Percentiles rank a stretch among this genome's conserved stretches.
Conservation (phyloP, 1,140 invertebrate species). For the Diuraphis noxia region DNA sequence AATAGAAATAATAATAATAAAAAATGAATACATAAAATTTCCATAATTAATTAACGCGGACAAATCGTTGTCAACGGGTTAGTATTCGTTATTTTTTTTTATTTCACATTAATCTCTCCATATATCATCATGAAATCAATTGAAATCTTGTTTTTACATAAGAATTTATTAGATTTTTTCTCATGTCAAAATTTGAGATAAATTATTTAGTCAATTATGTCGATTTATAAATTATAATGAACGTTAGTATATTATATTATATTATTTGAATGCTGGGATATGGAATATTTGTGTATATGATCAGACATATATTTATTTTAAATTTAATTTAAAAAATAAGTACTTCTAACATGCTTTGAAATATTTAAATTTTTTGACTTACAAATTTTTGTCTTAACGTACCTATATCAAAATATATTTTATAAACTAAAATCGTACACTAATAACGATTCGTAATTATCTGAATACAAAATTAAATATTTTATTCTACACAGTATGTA, state of each 20-base stretch:
- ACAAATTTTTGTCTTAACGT: neutral
- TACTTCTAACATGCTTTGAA: neutral
- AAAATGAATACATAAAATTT: conserved; percentile 25
- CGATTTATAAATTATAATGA: neutral
- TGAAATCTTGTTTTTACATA: conserved; percentile 9
- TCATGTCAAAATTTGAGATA: neutral
- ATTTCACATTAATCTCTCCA: neutral
- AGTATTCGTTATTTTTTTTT: neutral
- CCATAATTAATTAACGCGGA: conserved; percentile 30
- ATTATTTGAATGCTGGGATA: neutral
- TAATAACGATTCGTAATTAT: neutral
- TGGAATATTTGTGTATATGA: neutral
- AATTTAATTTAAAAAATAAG: neutral
- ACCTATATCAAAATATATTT: conserved; percentile 9
- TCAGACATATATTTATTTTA: neutral
- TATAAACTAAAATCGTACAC: neutral
- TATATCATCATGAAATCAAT: conserved; percentile 14
- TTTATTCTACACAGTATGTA: neutral
- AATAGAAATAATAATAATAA: conserved; percentile 23
- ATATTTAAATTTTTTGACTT: neutral
- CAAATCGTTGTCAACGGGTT: conserved; percentile 30
- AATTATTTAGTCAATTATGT: neutral
- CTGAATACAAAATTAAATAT: neutral
- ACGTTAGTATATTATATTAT: neutral
- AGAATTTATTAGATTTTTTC: neutral